Conservation (phyloP, 2,888 invertebrate species). For the Aleiodes leptofemur region DNA sequence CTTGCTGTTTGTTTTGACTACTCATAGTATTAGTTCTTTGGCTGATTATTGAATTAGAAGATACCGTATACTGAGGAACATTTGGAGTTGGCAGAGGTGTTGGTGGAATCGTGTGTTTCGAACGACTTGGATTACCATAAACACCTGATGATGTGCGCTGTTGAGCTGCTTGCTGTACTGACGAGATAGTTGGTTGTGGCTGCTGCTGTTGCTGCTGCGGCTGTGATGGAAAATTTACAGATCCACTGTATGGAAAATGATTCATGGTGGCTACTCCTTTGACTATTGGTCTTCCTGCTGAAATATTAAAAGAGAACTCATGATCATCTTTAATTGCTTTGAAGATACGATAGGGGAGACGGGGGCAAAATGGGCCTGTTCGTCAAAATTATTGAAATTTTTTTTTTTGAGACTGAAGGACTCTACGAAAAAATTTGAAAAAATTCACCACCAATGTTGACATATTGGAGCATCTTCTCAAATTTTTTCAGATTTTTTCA, state of each 20-base stretch:
- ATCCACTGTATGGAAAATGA: constrained; percentile 68
- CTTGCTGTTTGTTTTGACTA: constrained; percentile 77
- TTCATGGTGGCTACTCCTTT: constrained; percentile 75
- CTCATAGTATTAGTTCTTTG: constrained; percentile 71
- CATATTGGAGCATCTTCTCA: too few relatives aligned
- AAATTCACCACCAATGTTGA: too few relatives aligned
- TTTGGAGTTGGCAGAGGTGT: constrained; percentile 64
- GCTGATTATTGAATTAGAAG: constrained; percentile 67
- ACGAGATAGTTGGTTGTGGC: constrained; percentile 67
- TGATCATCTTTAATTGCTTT: constrained; percentile 10
- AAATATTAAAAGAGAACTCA: constrained; percentile 21
- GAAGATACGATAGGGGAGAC: too few relatives aligned
- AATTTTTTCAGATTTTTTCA: too few relatives aligned
- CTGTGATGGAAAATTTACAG: constrained; percentile 58
- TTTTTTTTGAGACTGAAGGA: too few relatives aligned
- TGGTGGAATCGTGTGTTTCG: constrained; percentile 69
- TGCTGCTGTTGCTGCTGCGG: constrained; percentile 61
- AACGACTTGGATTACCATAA: constrained; percentile 68
- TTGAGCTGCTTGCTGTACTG: constrained; percentile 65
- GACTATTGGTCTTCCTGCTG: constrained; percentile 78
- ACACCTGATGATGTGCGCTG: constrained; percentile 64
- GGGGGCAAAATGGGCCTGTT: too few relatives aligned
- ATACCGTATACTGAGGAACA: constrained; percentile 66
- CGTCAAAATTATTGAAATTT: too few relatives aligned
- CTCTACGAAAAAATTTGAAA: too few relatives aligned